Evolutionary conservation across 2,797 vertebrate genomes (phyloP).

Genomic region (Aselliscus stoliczkanus): DNA sequence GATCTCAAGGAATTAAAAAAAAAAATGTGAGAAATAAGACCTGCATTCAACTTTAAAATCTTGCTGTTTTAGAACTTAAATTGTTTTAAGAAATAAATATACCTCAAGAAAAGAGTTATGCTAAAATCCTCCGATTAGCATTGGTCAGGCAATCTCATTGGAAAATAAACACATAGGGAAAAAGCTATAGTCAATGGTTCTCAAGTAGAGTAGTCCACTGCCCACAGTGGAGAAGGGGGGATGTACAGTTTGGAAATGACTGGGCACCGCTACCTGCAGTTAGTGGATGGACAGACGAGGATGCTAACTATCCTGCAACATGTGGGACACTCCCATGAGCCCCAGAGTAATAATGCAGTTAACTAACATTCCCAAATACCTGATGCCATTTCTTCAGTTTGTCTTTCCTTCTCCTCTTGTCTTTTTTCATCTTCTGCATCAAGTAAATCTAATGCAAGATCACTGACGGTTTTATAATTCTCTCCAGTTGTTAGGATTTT

Average conservation of each 20-base stretch:
- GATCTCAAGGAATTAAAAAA: not conserved
- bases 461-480: constrained; percentile 93
- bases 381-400: constrained; percentile 91
- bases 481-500: constrained; percentile 95
- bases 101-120: constrained; percentile 10
- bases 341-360: not conserved
- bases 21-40: not conserved
- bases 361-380: constrained; percentile 79
- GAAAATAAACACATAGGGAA: not conserved
- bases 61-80: not conserved
- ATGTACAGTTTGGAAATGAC: not conserved
- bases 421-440: constrained; percentile 93
- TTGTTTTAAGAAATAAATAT: not conserved
- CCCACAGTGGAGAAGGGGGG: not conserved
- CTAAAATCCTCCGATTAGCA: not conserved
- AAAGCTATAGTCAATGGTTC: not conserved
- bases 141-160: not conserved
- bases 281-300: not conserved
- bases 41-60: not conserved
- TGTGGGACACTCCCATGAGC: not conserved
- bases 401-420: constrained; percentile 92
- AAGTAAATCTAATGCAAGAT: constrained; percentile 92
- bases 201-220: not conserved
- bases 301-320: not conserved
- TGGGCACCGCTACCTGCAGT: not conserved